Conservation (phyloP, 2,113 vertebrate genomes). For the Lepus europaeus region DNA sequence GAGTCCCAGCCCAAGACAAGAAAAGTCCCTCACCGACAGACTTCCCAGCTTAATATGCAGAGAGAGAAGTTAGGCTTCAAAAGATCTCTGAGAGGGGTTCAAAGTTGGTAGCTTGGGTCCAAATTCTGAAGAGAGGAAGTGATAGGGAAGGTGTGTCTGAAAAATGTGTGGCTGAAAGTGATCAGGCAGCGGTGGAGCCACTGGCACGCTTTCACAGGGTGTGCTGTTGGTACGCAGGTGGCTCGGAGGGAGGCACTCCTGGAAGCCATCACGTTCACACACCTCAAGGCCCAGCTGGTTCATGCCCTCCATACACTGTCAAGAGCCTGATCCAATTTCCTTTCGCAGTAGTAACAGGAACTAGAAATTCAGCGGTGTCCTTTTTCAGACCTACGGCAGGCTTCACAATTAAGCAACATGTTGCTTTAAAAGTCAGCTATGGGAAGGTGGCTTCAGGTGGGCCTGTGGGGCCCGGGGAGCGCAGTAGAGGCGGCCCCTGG, state of each 20-base stretch:
- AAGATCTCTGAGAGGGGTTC: background rate
- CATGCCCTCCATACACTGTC: constrained; percentile 24
- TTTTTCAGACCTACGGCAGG: background rate
- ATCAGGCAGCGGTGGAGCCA: background rate
- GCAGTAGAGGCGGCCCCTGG: background rate
- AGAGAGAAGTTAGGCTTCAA: background rate
- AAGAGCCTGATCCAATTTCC: constrained; percentile 33
- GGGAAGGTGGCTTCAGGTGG: background rate
- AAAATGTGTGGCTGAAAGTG: constrained; percentile 32
- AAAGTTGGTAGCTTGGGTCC: constrained; percentile 15
- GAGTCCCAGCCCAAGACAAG: background rate
- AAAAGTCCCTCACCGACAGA: background rate
- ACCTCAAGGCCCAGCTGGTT: background rate
- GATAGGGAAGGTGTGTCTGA: constrained; percentile 13
- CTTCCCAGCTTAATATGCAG: background rate
- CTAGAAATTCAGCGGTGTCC: constrained; percentile 26
- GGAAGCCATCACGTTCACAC: background rate
- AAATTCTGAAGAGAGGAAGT: constrained; percentile 66
- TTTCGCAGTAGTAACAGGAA: background rate
- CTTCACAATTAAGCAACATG: constrained; percentile 19
- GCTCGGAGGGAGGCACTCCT: background rate
- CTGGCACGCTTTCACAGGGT: background rate
- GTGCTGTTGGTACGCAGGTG: background rate
- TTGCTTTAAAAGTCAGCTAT: background rate
- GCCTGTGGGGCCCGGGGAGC: background rate